Evolutionary conservation across 2,113 vertebrate genomes (phyloP), one percentile per base, ranked within the genome.

Genomic region (Dicrurus megarhynchus): DNA sequence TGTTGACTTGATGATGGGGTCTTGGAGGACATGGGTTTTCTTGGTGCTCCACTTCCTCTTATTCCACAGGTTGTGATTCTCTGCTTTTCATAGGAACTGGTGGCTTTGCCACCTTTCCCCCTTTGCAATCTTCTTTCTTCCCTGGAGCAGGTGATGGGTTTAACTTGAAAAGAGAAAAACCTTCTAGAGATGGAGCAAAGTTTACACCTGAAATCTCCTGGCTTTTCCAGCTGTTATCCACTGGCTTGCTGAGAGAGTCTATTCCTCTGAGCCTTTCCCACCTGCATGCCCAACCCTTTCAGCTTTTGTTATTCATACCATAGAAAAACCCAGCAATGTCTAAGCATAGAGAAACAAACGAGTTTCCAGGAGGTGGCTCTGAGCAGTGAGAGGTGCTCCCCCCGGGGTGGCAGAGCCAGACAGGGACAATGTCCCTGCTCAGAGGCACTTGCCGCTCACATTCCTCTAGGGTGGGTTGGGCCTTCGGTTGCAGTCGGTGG

Each of bases 401-500:
- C 44, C 33, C 53, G 2, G 19, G 46, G 32, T 5, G 0, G 2
- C 6, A 5, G 69, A n/a, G 32, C 11, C 8, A 52, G 56, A 26
- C 1, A 3, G 21, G 47, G 55, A 50, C 15, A 6, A 30, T 5
- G 5, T 64, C 37, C 49, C 46, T 41, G 22, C 55, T 20, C 7
- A 4, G 23, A n/a, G 61, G 39, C 61, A 55, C n/a, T 71, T 46
- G 35, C 50, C 64, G 57, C 56, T 33, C 65, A 4, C 2, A 13
- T 33, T 57, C 12, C 19, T 37, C 60, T 5, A 27, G 44, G 44
- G 33, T n/a, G 33, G 3, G 16, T 20, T 39, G 73, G 37, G 33
- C 6, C 1, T 65, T 64, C 33, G 9, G 65, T 9, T 26, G 23
- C 50, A 39, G 37, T 57, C 0, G 0, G 57, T 39, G 57, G 50